A percentile compares a stretch with the other conserved stretches of the same genome.
Evolutionary conservation across 2,888 invertebrate species (phyloP).

Genomic region (Cerceris ruficornis): DNA sequence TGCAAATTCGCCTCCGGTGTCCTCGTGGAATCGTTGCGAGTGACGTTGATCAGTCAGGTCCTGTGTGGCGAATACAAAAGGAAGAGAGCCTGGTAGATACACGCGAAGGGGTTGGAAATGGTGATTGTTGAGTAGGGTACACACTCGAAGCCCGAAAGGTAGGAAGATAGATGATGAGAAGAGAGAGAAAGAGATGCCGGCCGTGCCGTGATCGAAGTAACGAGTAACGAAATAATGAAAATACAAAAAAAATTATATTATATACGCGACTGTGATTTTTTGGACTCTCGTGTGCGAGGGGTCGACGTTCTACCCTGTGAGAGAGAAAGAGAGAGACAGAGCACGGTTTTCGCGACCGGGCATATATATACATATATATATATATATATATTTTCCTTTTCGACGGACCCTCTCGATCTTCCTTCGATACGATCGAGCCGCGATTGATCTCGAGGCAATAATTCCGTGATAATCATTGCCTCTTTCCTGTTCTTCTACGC

Average conservation of each 20-base stretch:
- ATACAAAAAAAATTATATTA: constrained; percentile 59
- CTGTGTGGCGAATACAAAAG: neutral
- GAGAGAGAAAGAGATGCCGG: constrained; percentile 23
- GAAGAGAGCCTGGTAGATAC: constrained; percentile 1
- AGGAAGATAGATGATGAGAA: constrained; percentile 24
- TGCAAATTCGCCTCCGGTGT: constrained; percentile 4
- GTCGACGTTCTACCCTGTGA: constrained; percentile 58
- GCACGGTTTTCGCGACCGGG: constrained; percentile 48
- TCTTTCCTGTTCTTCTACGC: constrained; percentile 24
- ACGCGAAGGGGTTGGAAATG: neutral
- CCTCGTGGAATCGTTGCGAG: constrained; percentile 40
- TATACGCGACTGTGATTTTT: constrained; percentile 69
- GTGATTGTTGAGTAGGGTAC: neutral
- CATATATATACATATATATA: neutral
- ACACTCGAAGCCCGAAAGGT: constrained; percentile 20
- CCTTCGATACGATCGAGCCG: neutral
- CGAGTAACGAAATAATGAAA: constrained; percentile 45
- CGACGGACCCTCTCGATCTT: neutral
- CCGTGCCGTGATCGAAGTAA: constrained; percentile 49
- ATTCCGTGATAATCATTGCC: constrained; percentile 31
- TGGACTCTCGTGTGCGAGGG: constrained; percentile 65
- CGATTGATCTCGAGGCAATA: constrained; percentile 17
- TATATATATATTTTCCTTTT: neutral
- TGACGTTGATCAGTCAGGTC: constrained; percentile 33
- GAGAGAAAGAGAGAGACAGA: constrained; percentile 3